A percentile compares a stretch with the other conserved stretches of the same genome.
Evolutionary conservation across 2,888 invertebrate species (phyloP).

Genomic region (Rhagonycha lutea): DNA sequence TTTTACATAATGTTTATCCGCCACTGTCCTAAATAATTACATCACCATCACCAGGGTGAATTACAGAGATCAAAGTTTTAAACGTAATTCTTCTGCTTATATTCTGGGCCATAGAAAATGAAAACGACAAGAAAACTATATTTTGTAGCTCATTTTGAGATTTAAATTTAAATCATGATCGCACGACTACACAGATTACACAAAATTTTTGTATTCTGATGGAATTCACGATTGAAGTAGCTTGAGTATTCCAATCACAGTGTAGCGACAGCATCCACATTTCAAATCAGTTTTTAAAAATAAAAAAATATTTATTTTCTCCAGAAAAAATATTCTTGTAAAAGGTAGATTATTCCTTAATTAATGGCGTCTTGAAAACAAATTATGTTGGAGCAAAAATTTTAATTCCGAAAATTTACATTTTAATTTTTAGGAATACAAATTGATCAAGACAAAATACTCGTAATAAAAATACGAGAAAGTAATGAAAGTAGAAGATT

Average conservation of each 20-base stretch:
- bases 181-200: not conserved
- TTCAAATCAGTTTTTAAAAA: not conserved
- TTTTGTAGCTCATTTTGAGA: too few relatives aligned
- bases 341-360: not conserved
- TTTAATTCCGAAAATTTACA: not conserved
- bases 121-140: too few relatives aligned
- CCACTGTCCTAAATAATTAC: too few relatives aligned
- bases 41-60: too few relatives aligned
- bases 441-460: not conserved
- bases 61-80: too few relatives aligned
- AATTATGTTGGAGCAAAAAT: not conserved
- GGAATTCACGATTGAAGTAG: not conserved
- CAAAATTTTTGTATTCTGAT: not conserved
- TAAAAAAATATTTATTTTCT: not conserved
- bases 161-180: not conserved
- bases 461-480: not conserved
- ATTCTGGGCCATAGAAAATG: too few relatives aligned
- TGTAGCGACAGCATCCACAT: not conserved
- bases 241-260: not conserved
- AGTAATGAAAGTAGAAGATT: not conserved
- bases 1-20: too few relatives aligned
- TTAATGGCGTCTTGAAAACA: not conserved
- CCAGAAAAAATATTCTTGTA: not conserved
- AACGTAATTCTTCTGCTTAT: too few relatives aligned
- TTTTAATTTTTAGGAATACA: not conserved